Evolutionary conservation across 2,888 invertebrate species (phyloP).

Genomic region (Ischnura elegans): DNA sequence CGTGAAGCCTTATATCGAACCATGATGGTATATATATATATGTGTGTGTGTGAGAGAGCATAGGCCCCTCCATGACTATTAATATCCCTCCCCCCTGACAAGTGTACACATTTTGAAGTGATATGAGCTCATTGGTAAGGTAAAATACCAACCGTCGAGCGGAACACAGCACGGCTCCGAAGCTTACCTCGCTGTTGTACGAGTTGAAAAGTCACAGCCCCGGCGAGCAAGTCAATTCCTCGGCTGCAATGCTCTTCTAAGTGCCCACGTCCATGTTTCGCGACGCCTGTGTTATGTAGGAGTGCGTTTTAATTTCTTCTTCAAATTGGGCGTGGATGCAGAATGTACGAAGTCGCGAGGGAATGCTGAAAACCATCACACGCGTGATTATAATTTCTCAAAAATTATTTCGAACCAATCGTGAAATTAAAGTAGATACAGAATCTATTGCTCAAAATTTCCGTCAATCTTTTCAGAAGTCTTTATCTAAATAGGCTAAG

Average conservation of each 20-base stretch:
- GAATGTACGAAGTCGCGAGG: no score
- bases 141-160: not conserved
- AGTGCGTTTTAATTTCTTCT: not conserved
- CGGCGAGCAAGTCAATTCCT: not conserved
- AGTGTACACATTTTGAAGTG: slow-evolving; percentile 30
- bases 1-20: slow-evolving; percentile 22
- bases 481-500: no score
- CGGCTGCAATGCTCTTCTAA: not conserved
- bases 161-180: not conserved
- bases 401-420: no score
- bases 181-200: slow-evolving; percentile 12
- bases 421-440: no score
- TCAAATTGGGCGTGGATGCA: not conserved
- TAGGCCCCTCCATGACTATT: slow-evolving; percentile 27
- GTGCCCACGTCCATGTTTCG: not conserved
- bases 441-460: no score
- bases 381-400: no score
- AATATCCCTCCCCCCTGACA: slow-evolving; percentile 19
- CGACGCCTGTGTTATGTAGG: not conserved
- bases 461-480: no score
- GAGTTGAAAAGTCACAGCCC: not conserved
- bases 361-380: no score
- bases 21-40: not conserved
- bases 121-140: slow-evolving; percentile 3
- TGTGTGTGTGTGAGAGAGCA: not conserved